A percentile compares a stretch with the other conserved stretches of the same genome.
phyloP scores from a whole-genome alignment of 2,113 vertebrate genomes.

The Corvus moneduloides region DNA sequence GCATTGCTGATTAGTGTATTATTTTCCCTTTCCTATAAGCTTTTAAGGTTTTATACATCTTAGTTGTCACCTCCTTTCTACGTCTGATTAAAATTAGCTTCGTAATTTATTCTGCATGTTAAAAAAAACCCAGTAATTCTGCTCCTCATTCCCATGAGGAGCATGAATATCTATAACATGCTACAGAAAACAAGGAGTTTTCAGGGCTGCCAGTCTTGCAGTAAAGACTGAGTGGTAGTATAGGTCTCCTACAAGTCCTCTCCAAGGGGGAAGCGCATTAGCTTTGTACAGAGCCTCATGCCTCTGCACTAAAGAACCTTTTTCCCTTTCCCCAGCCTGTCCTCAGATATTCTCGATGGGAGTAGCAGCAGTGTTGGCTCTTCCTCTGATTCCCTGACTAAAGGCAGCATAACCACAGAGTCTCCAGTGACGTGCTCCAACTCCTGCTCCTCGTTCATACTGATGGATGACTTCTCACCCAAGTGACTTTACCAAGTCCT shows the following conservation, averaged over 20 bases:
- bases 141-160: constrained; percentile 6
- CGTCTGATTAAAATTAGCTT: neutral
- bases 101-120: constrained; percentile 36
- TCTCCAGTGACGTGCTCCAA: constrained; percentile 87
- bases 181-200: constrained; percentile 59
- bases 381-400: constrained; percentile 87
- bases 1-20: neutral
- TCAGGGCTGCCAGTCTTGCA: constrained; percentile 57
- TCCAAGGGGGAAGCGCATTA: rapidly evolving
- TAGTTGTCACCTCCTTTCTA: neutral
- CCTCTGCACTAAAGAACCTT: constrained; percentile 14
- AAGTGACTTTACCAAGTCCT: constrained; percentile 81
- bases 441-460: constrained; percentile 78
- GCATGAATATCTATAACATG: constrained; percentile 22
- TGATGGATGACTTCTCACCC: constrained; percentile 89
- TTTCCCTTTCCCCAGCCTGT: constrained; percentile 77
- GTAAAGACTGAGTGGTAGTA: constrained; percentile 66
- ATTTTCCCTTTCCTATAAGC: neutral
- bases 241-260: constrained; percentile 53
- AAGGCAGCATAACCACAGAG: constrained; percentile 87
- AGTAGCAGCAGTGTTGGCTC: constrained; percentile 89
- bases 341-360: constrained; percentile 87
- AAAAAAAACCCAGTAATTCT: neutral
- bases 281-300: neutral
- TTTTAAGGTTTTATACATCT: neutral